Conservation (phyloP, 2,888 invertebrate genomes). For the Drosophila testacea region DNA sequence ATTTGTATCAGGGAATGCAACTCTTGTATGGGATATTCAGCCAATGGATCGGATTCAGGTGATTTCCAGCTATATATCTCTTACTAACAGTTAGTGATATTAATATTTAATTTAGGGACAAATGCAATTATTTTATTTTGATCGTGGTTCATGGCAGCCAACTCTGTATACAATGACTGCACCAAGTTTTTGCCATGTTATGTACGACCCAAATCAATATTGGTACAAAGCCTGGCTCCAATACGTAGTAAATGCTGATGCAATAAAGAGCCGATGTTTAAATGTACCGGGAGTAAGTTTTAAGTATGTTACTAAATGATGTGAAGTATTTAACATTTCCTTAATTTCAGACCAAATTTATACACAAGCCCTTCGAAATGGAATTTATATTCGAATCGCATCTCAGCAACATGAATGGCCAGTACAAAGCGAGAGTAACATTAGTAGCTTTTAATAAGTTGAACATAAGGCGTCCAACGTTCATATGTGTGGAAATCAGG, state of each 20-base stretch:
- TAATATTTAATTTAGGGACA: background rate
- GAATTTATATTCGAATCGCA: background rate
- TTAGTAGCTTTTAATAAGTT: background rate
- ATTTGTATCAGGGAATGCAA: background rate
- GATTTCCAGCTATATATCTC: background rate
- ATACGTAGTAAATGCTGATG: background rate
- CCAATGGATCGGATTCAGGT: background rate
- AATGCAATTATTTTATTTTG: background rate
- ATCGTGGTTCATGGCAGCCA: background rate
- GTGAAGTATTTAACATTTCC: background rate
- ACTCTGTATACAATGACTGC: background rate
- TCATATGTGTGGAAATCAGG: background rate
- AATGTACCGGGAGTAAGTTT: background rate
- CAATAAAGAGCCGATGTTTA: background rate
- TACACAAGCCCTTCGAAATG: background rate
- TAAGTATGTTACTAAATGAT: background rate
- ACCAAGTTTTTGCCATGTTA: background rate
- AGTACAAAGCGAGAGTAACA: background rate
- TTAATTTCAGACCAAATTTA: conserved; percentile 2
- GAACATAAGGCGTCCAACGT: background rate
- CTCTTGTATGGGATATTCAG: background rate
- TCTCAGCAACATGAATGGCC: background rate
- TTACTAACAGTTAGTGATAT: background rate
- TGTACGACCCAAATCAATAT: background rate
- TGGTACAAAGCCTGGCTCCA: background rate